These are phyloP conservation scores for Megaustenia siamemsis DNA, from an alignment of 2,888 invertebrate species.

Conservation along the genomic window DNA sequence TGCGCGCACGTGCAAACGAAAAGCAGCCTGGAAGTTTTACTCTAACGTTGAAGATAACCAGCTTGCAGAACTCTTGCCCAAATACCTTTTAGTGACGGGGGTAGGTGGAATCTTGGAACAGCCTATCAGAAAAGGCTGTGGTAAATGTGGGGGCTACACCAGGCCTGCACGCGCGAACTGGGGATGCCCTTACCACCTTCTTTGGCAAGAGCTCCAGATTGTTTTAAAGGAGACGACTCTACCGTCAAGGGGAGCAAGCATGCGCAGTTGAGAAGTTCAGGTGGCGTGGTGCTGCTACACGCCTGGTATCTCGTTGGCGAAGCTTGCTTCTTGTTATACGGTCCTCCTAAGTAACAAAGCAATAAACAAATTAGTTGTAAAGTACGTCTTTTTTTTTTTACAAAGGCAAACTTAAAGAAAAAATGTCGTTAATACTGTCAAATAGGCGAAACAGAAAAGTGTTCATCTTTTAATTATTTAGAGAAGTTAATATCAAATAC, in stretches of 20 bases:
- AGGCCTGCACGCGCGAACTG: slow-evolving; percentile 57
- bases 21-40: background rate
- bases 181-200: slow-evolving; percentile 75
- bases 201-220: slow-evolving; percentile 68
- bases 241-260: background rate
- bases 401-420: too few species aligned
- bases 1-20: slow-evolving; percentile 37
- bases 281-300: too few species aligned
- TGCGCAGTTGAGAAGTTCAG: background rate
- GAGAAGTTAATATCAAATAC: too few species aligned
- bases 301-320: too few species aligned
- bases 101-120: slow-evolving; percentile 46
- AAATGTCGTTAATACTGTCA: too few species aligned
- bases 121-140: slow-evolving; percentile 45
- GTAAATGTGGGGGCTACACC: slow-evolving; percentile 61
- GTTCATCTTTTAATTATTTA: too few species aligned
- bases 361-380: too few species aligned
- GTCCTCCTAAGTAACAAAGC: too few species aligned
- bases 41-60: background rate
- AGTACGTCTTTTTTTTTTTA: too few species aligned
- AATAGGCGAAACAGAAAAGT: too few species aligned
- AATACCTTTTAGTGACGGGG: slow-evolving; percentile 32
- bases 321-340: too few species aligned
- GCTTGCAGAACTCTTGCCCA: slow-evolving; percentile 19
- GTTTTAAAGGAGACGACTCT: background rate